Evolutionary conservation across 2,888 invertebrate species (phyloP), one percentile per base, ranked within the genome.

Genomic region (Odontomyia ornata): DNA sequence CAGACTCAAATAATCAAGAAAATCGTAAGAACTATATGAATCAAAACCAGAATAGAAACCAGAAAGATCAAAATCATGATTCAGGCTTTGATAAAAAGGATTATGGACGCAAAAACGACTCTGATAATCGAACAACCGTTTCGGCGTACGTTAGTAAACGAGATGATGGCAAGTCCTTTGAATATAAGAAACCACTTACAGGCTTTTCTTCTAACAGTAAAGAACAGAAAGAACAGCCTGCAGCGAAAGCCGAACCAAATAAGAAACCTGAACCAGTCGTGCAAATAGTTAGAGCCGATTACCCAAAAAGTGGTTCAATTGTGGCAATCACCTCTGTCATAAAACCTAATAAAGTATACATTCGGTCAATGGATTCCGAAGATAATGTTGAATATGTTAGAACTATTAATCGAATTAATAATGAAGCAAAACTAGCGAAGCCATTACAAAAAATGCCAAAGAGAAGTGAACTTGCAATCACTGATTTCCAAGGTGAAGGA

Each of bases 271-370:
- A 18, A 65, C 11, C 21, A 5, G 7, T 15, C 15, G 2, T 2
- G 5, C 9, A 30, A 21, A 73, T 73, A 7, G 9, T n/a, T 1
- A 5, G 36, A 7, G 76, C 52, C 2, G 76, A 76, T 0, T 52
- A 64, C 36, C 76, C 76, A 43, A 57, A 69, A 23, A 69, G 57
- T 43, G 76, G 76, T n/a, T 69, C 69, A 11, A n/a, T 47, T 9
- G 71, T 76, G 11, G 36, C 69, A 23, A 81, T 86, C 9, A 85
- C 85, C 0, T 80, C 84, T 0, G 83, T 86, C n/a, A 81, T 81
- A 9, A 85, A 84, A 76, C 81, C 83, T 1, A 85, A 85, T 77
- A 80, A 84, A 2, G 81, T 85, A 1, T 85, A 84, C 65, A 80
- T 86, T 25, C 84, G 85, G n/a, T 84, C 85, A 7, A 82, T 81